Percentiles rank a stretch among this genome's conserved stretches.
These are phyloP conservation scores for Polietes domitor DNA, from an alignment of 2,888 invertebrate genomes.

Conservation along the genomic window DNA sequence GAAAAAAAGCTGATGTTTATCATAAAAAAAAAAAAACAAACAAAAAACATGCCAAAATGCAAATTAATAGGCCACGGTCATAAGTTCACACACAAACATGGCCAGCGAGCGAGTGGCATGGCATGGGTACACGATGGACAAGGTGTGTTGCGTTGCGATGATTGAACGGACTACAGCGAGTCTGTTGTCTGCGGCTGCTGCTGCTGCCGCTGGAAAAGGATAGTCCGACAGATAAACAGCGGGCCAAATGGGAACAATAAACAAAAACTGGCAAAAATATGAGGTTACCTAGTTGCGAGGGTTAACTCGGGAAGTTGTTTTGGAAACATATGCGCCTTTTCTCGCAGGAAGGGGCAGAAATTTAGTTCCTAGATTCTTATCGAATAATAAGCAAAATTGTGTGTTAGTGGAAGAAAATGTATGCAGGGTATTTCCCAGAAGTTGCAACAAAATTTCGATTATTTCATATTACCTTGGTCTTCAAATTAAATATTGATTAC, in stretches of 20 bases:
- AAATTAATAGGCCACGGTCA: slow-evolving; percentile 66
- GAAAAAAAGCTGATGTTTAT: too few species aligned
- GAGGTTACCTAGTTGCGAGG: not conserved
- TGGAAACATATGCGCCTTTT: too few species aligned
- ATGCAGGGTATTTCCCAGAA: too few species aligned
- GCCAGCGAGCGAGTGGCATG: too few species aligned
- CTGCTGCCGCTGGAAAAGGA: not conserved
- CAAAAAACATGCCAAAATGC: slow-evolving; percentile 33
- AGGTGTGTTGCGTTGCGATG: not conserved
- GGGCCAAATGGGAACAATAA: not conserved
- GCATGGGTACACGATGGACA: not conserved
- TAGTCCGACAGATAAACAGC: not conserved
- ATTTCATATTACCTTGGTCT: too few species aligned
- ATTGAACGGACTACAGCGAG: not conserved
- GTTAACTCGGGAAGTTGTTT: not conserved
- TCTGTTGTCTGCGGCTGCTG: too few species aligned
- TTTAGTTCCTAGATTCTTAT: too few species aligned
- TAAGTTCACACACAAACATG: slow-evolving; percentile 48
- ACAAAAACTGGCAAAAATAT: not conserved
- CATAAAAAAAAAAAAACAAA: slow-evolving; percentile 18
- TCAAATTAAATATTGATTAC: too few species aligned
- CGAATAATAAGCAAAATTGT: too few species aligned
- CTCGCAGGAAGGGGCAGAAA: too few species aligned
- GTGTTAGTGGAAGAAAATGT: too few species aligned
- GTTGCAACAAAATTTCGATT: too few species aligned